These are phyloP conservation scores for Danaus chrysippus DNA, from an alignment of 2,888 invertebrate genomes.

Conservation along the genomic window DNA sequence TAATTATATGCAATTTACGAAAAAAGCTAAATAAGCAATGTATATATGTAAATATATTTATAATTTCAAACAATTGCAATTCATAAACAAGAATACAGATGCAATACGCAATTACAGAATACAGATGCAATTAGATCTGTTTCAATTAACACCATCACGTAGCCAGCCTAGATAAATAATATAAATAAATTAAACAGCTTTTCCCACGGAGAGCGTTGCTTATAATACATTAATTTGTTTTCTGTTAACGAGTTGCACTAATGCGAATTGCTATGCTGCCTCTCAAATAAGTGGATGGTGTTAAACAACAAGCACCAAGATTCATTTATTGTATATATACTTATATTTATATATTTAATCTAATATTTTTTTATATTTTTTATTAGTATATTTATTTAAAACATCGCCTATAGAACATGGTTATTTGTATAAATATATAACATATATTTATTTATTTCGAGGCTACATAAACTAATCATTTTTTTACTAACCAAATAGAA, in stretches of 20 bases:
- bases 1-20: not conserved
- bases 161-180: slow-evolving; percentile 38
- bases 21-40: not conserved
- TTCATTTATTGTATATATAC: not conserved
- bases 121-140: slow-evolving; percentile 15
- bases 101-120: not conserved
- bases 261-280: slow-evolving; percentile 50
- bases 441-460: too few relatives aligned
- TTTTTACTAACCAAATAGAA: too few relatives aligned
- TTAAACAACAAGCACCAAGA: slow-evolving; percentile 42
- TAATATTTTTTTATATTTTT: not conserved
- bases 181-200: slow-evolving; percentile 40
- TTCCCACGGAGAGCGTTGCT: slow-evolving; percentile 64
- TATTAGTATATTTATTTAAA: not conserved
- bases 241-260: slow-evolving; percentile 64
- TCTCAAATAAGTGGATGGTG: slow-evolving; percentile 47
- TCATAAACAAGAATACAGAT: not conserved
- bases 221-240: slow-evolving; percentile 75
- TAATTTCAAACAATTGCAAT: not conserved
- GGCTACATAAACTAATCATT: too few relatives aligned
- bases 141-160: slow-evolving; percentile 33
- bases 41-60: not conserved
- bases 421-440: too few relatives aligned
- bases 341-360: not conserved
- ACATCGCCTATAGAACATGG: too few relatives aligned